Conservation (phyloP, 2,888 invertebrate species). For the Polydrusus pterygomalis region DNA sequence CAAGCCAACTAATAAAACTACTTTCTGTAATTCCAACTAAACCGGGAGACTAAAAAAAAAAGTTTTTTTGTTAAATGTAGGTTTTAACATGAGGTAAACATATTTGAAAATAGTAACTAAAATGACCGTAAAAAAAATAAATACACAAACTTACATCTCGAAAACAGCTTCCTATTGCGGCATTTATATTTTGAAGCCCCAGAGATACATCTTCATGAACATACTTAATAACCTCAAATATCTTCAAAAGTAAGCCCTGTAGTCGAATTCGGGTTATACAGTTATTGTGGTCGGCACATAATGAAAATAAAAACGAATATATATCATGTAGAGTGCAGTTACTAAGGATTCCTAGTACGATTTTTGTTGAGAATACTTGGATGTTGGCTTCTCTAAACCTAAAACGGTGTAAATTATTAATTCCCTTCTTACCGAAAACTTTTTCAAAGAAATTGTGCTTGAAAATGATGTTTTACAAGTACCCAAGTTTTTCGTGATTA, state of each 20-base stretch:
- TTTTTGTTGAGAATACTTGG: conserved; percentile 81
- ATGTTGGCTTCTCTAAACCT: conserved; percentile 79
- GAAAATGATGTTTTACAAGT: too few relatives aligned
- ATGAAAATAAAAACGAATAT: conserved; percentile 80
- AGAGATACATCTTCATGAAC: conserved; percentile 79
- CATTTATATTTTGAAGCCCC: conserved; percentile 77
- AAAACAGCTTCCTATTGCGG: conserved; percentile 84
- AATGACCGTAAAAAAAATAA: not conserved
- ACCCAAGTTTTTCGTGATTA: too few relatives aligned
- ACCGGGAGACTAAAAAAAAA: conserved; percentile 76
- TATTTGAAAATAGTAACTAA: too few relatives aligned
- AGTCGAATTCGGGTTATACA: conserved; percentile 81
- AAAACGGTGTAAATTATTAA: conserved; percentile 62
- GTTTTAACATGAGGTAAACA: too few relatives aligned
- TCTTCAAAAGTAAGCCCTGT: conserved; percentile 77
- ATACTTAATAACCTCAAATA: conserved; percentile 77
- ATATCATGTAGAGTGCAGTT: conserved; percentile 78
- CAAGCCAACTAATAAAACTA: conserved; percentile 82
- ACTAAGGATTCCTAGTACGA: conserved; percentile 80
- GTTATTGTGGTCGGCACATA: conserved; percentile 84
- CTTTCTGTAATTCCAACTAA: conserved; percentile 81
- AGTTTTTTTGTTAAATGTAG: not conserved
- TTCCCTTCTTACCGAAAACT: too few relatives aligned
- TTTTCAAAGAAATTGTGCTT: too few relatives aligned
- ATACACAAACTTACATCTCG: conserved; percentile 74